Evolutionary conservation across 2,113 vertebrate species (phyloP).

Genomic region (Equus quagga): DNA sequence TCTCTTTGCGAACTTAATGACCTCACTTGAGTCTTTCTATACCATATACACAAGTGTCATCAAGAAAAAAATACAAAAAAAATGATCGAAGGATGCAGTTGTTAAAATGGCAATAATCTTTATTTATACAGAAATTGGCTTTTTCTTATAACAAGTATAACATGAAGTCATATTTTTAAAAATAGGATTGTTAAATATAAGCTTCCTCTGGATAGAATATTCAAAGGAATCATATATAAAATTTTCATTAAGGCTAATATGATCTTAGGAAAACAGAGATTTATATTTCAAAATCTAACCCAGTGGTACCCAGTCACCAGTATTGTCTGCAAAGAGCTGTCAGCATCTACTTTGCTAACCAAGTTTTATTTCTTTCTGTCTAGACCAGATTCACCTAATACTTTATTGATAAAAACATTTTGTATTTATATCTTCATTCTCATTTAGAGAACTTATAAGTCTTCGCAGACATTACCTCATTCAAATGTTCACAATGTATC

Average conservation of each 20-base stretch:
- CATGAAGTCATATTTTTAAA: not conserved
- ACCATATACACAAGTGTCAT: not conserved
- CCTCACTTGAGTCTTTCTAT: not conserved
- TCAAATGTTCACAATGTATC: constrained; percentile 30
- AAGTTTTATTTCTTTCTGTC: constrained; percentile 68
- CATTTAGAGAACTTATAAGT: constrained; percentile 1
- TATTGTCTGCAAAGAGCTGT: not conserved
- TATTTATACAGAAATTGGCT: not conserved
- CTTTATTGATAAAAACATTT: constrained; percentile 65
- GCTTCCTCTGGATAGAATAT: not conserved
- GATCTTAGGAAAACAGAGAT: constrained; percentile 18
- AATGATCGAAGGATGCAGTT: not conserved
- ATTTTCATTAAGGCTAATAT: not conserved
- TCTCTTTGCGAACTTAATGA: not conserved
- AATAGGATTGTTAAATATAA: not conserved
- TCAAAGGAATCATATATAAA: not conserved
- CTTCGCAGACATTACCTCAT: constrained; percentile 77
- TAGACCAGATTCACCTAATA: constrained; percentile 60
- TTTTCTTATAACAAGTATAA: not conserved
- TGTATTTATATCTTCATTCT: constrained; percentile 65
- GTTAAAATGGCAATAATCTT: not conserved
- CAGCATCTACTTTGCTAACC: not conserved
- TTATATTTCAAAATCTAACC: not conserved
- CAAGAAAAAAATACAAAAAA: not conserved
- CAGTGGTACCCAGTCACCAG: not conserved